A percentile compares a stretch with the other conserved stretches of the same genome.
phyloP scores from a whole-genome alignment of 2,797 vertebrate genomes.

The Crocidura indochinensis region DNA sequence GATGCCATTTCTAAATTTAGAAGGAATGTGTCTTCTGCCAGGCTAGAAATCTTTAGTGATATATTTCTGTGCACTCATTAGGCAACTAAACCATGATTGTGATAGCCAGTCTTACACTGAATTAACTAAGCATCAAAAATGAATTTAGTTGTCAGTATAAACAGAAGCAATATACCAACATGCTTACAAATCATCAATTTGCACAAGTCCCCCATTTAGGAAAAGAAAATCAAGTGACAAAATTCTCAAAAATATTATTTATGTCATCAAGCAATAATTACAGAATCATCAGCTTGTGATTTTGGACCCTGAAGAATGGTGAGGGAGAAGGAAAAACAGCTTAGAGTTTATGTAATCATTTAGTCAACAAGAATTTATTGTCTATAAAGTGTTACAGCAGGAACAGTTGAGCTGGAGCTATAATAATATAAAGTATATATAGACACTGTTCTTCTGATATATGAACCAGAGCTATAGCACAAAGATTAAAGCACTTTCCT shows the following conservation, averaged over 20 bases:
- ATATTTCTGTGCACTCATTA: background rate
- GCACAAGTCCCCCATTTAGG: background rate
- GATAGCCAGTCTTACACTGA: background rate
- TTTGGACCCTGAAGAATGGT: background rate
- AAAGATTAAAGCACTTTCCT: too few species aligned
- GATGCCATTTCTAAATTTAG: conserved; percentile 29
- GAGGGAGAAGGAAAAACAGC: background rate
- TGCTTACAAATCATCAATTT: background rate
- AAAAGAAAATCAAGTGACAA: conserved; percentile 44
- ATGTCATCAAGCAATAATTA: background rate
- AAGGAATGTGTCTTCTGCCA: conserved; percentile 25
- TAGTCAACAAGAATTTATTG: background rate
- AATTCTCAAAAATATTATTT: background rate
- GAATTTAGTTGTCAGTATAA: background rate
- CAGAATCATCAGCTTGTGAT: background rate
- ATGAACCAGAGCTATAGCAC: background rate
- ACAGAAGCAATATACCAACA: background rate
- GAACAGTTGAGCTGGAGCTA: background rate
- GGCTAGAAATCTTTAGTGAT: conserved; percentile 22
- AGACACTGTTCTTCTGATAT: background rate
- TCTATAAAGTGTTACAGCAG: background rate
- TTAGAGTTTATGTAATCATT: background rate
- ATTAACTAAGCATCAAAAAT: conserved; percentile 19
- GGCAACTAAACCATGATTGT: background rate
- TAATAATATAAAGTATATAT: background rate